Base-by-base conservation (phyloP, 2,888 invertebrate species). In the Callinectes sapidus region DNA sequence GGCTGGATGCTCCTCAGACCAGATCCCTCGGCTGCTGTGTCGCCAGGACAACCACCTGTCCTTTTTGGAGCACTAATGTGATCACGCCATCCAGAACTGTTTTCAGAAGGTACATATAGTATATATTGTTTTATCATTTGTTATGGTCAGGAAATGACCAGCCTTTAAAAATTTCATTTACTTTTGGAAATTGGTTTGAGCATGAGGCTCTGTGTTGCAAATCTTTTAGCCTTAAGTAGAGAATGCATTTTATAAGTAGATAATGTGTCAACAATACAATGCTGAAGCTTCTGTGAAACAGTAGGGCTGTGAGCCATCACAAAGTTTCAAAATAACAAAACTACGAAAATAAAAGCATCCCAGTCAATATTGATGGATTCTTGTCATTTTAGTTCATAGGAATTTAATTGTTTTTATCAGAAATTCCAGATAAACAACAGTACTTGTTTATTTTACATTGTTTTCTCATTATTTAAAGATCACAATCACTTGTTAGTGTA, bases 11-110 rank as follows among this genome's bases (percentile, higher is more conserved):
- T 87, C 85, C 90, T 90, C 90, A 87, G 55, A 61, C 90, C 92
- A 90, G 92, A 90, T 28, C 81, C 55, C 81, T 87, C 90, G 91
- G 90, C 92, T 55, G 90, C 87, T 77, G 91, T 91, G 66, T 89
- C 90, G 85, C 54, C 87, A 90, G 87, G 90, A 88, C 71, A 92
- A 87, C 90, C 87, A 87, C 88, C 92, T 87, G 92, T 92, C 89
- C 90, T 87, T 66, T 39, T 71, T 77, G 35, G 87, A 87, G 81
- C 77, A 55, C 92, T 88, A 28, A 61, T 89, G 54, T 90, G 85
- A 86, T 61, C 92, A 92, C 92, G 81, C 88, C 92, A 54, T 92
- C 92, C 92, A 91, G 90, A 92, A 88, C 91, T 91, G 61, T 81
- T 90, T 35, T 42, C 54, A 85, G 91, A 92, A 92, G 92, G 92